phyloP scores from a whole-genome alignment of 2,888 invertebrate genomes.

The Acheta domesticus region DNA sequence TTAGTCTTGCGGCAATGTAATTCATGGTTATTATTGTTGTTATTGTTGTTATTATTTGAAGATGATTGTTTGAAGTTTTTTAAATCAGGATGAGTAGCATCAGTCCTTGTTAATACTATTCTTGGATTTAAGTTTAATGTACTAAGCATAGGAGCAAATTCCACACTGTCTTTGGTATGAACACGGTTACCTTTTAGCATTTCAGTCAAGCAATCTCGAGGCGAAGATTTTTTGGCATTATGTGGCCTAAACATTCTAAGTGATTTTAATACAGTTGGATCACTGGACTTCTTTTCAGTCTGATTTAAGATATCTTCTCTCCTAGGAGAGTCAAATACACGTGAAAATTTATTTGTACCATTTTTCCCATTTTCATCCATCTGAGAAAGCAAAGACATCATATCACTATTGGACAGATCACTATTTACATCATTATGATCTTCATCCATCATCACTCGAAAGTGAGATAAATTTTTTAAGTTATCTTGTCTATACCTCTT shows the following conservation, averaged over 20 bases:
- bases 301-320: slow-evolving; percentile 36
- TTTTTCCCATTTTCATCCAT: slow-evolving; percentile 29
- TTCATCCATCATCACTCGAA: slow-evolving; percentile 31
- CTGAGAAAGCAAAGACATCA: slow-evolving; percentile 32
- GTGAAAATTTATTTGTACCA: slow-evolving; percentile 23
- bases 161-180: background rate
- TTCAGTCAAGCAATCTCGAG: slow-evolving; percentile 25
- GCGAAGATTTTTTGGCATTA: slow-evolving; percentile 43
- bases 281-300: slow-evolving; percentile 48
- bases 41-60: background rate
- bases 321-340: background rate
- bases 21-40: background rate
- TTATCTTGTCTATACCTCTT: slow-evolving; percentile 22
- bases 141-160: slow-evolving; percentile 45
- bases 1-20: slow-evolving; percentile 21
- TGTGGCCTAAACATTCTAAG: slow-evolving; percentile 53
- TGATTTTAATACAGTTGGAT: slow-evolving; percentile 54
- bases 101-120: slow-evolving; percentile 45
- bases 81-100: slow-evolving; percentile 24
- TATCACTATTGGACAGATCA: slow-evolving; percentile 29
- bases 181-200: slow-evolving; percentile 18
- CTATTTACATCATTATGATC: slow-evolving; percentile 26
- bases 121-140: slow-evolving; percentile 49
- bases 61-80: slow-evolving; percentile 22
- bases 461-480: slow-evolving; percentile 30